Conservation (phyloP, 64 coral and sea anemone genomes). For the Hydrozoanthus tunicans region DNA sequence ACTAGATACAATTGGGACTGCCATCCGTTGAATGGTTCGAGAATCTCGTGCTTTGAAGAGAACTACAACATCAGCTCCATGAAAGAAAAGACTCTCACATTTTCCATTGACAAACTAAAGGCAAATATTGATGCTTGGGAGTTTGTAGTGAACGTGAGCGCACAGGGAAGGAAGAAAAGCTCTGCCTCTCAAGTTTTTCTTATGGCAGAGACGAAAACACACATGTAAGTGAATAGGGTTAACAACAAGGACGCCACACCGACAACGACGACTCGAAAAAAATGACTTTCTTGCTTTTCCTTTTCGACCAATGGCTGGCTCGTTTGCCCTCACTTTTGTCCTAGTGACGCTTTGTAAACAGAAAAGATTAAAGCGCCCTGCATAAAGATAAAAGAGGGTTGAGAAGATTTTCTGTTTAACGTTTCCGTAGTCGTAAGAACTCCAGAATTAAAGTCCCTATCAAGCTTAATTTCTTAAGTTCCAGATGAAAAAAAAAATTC, state of each 20-base stretch:
- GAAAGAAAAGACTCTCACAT: background rate
- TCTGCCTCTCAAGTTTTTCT: conserved; percentile 16
- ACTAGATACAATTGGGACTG: background rate
- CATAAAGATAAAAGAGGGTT: no score
- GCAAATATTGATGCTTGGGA: conserved; percentile 37
- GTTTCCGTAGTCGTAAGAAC: no score
- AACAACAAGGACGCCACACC: background rate
- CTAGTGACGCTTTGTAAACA: no score
- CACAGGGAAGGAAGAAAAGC: background rate
- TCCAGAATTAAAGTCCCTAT: no score
- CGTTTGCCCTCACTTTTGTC: no score
- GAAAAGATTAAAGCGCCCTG: no score
- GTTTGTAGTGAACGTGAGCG: conserved; percentile 23
- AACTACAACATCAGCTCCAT: background rate
- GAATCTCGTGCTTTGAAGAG: conserved; percentile 22
- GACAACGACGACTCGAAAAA: background rate
- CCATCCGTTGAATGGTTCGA: conserved; percentile 12
- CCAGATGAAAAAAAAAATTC: no score
- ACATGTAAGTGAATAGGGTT: conserved; percentile 22
- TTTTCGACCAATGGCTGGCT: no score
- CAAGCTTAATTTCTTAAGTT: no score
- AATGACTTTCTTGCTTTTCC: no score
- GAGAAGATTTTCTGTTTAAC: no score
- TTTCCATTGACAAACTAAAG: conserved; percentile 12
- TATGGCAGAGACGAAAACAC: background rate